Base-by-base conservation (phyloP, 2,797 vertebrate genomes). In the Fundulus diaphanus region DNA sequence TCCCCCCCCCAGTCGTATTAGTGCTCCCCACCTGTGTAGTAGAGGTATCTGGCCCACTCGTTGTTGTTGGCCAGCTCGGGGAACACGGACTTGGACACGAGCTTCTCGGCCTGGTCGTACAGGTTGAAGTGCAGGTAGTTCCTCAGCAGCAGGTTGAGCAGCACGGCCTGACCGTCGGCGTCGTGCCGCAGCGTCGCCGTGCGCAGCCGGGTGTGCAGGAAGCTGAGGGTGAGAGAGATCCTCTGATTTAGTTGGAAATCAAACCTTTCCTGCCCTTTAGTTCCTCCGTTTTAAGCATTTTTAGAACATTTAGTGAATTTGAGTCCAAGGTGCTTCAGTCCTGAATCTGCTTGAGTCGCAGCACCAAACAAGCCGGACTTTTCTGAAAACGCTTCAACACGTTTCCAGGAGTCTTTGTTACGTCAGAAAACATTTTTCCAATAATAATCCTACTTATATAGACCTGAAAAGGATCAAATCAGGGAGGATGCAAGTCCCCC, bases 1-100 rank as follows among this genome's bases (percentile, higher is more conserved):
- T 0, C 6, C 1, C 0, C 24, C 0, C 12, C 12, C 46, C 13
- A 51, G 2, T 1, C 3, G 11, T 1, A n/a, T n/a, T n/a, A n/a
- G 15, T 1, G 18, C 22, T 5, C 94, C 94, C 61, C 82, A 97
- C 97, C 97, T 79, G 97, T 98, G 90, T 99, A 99, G 89, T 99
- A 99, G 66, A 99, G 97, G 89, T 99, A 98, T 16, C 98, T 91
- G 67, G 98, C 98, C 98, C 98, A 99, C 93, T 99, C 98, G 0
- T 99, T 99, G 95, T 99, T 99, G 92, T 97, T 99, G 90, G 97
- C 98, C 66, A 97, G 98, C 85, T 99, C 98, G 0, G 98, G 98
- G 74, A 99, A 99, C 82, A 99, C 95, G 0, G 98, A 98, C 70
- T 99, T 99, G 88, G 98, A 99, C 77, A 98, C 97, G 3, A 99